Percentiles rank a stretch among this genome's conserved stretches.
These are phyloP conservation scores for Euwallacea similis DNA, from an alignment of 1,140 invertebrate genomes.

Conservation along the genomic window DNA sequence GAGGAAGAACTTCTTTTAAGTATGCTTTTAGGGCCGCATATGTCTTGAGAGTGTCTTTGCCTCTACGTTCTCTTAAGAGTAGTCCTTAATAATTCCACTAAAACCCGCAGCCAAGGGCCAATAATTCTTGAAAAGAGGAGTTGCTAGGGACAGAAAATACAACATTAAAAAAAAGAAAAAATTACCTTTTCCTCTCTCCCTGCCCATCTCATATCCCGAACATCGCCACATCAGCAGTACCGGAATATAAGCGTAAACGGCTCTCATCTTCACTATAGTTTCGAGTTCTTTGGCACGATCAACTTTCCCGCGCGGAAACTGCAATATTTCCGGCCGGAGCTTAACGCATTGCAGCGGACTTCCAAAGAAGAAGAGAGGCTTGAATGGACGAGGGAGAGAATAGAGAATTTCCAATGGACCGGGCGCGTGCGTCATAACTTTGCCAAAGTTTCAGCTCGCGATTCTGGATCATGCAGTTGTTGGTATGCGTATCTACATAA, in stretches of 20 bases:
- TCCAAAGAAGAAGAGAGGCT: neutral
- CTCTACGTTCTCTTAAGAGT: no score
- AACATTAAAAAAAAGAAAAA: no score
- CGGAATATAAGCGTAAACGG: neutral
- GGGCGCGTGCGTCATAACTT: conserved; percentile 17
- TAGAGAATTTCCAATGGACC: neutral
- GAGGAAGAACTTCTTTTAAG: no score
- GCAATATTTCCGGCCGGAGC: neutral
- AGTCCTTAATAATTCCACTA: no score
- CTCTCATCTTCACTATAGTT: no score
- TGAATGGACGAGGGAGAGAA: conserved; percentile 5
- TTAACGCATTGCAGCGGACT: conserved; percentile 24
- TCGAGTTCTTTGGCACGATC: neutral
- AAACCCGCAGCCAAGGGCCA: no score
- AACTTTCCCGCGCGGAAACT: conserved; percentile 14
- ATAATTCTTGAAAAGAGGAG: no score
- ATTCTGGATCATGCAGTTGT: conserved; percentile 5
- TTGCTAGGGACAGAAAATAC: no score
- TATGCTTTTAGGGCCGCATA: no score
- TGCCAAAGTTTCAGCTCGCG: conserved; percentile 4
- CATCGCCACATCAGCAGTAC: neutral
- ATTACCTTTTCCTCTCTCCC: conserved; percentile 9
- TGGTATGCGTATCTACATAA: conserved; percentile 11
- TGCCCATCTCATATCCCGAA: conserved; percentile 2
- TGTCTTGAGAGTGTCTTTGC: no score